Evolutionary conservation across 2,888 invertebrate genomes (phyloP).

Genomic region (Tryphoninae sp.): DNA sequence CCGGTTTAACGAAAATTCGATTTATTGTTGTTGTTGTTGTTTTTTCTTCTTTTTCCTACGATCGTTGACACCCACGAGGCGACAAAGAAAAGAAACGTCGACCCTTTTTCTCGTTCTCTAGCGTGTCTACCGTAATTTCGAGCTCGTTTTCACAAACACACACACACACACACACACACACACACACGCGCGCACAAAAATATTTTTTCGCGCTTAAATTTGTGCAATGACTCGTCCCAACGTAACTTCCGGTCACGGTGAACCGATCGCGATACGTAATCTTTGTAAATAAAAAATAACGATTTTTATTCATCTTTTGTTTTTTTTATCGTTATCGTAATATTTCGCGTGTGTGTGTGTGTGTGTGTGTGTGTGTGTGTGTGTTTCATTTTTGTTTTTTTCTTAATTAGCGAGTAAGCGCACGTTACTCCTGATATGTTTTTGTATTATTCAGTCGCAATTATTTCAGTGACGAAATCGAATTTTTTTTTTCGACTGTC

Average conservation of each 20-base stretch:
- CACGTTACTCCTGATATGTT: constrained; percentile 74
- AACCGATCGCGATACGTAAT: not conserved
- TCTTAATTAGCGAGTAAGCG: constrained; percentile 65
- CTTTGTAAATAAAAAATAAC: not conserved
- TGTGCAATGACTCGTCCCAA: constrained; percentile 50
- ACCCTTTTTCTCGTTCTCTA: constrained; percentile 1
- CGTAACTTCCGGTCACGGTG: constrained; percentile 11
- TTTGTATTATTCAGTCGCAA: constrained; percentile 76
- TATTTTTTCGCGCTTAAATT: constrained; percentile 37
- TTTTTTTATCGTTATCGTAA: constrained; percentile 12
- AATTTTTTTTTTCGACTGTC: constrained; percentile 63
- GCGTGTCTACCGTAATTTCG: constrained; percentile 46
- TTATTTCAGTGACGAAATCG: constrained; percentile 68
- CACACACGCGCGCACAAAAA: too few species aligned
- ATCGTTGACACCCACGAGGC: constrained; percentile 27
- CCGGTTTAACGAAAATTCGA: not conserved
- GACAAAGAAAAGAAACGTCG: constrained; percentile 22
- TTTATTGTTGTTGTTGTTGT: not conserved
- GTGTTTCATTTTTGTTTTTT: not conserved
- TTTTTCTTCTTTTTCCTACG: constrained; percentile 12
- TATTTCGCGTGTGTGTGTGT: constrained; percentile 1
- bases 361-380: constrained; percentile 28
- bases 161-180: too few species aligned
- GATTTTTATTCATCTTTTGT: constrained; percentile 8
- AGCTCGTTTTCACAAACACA: constrained; percentile 17